phyloP scores from a whole-genome alignment of 2,888 invertebrate genomes.

The Eupithecia vulgata region DNA sequence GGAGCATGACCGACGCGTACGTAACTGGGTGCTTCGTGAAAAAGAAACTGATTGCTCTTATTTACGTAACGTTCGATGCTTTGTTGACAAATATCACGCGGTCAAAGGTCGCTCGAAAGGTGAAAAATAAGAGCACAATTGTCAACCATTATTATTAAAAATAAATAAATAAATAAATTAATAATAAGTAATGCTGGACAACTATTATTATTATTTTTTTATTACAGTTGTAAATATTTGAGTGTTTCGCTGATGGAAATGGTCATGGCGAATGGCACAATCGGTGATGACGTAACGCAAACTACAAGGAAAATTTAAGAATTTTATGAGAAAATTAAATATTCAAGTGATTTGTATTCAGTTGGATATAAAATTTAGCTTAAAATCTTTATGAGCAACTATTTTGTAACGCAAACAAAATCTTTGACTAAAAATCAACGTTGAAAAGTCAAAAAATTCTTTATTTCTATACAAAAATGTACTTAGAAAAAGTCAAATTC shows the following conservation, averaged over 20 bases:
- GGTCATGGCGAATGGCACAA: background rate
- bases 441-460: too few species aligned
- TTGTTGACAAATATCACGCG: conserved; percentile 9
- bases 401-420: background rate
- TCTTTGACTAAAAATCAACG: background rate
- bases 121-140: background rate
- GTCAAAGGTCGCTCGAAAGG: conserved; percentile 1
- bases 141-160: too few species aligned
- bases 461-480: too few species aligned
- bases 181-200: too few species aligned
- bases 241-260: background rate
- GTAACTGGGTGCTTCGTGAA: conserved; percentile 20
- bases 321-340: background rate
- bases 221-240: background rate
- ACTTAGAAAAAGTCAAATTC: too few species aligned
- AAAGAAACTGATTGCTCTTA: conserved; percentile 10
- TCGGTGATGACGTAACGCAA: background rate
- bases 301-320: background rate
- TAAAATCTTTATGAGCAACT: background rate
- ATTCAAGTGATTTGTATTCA: background rate
- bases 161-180: too few species aligned
- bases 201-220: too few species aligned
- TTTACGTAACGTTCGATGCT: conserved; percentile 8
- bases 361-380: background rate
- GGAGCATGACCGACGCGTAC: conserved; percentile 20